Conservation (phyloP, 2,888 invertebrate species). For the Sinopyrophorus schimmeli region DNA sequence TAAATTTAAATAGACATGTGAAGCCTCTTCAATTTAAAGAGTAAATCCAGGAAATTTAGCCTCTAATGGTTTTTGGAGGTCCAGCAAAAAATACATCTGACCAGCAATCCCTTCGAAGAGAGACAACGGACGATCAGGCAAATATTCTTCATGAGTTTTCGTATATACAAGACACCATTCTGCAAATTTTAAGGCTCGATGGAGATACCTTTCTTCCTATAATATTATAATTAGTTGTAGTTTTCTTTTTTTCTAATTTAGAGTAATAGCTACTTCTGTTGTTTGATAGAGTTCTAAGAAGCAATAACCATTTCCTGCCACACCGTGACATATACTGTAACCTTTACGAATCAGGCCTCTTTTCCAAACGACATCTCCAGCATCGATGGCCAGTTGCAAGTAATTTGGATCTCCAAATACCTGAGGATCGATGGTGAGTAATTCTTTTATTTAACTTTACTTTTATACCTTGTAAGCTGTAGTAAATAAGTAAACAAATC, state of each 20-base stretch:
- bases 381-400: constrained; percentile 67
- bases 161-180: constrained; percentile 79
- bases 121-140: constrained; percentile 80
- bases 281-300: constrained; percentile 77
- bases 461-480: constrained; percentile 71
- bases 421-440: constrained; percentile 52
- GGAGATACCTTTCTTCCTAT: constrained; percentile 70
- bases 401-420: constrained; percentile 70
- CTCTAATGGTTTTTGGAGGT: constrained; percentile 64
- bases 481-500: constrained; percentile 73
- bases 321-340: constrained; percentile 87
- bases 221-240: constrained; percentile 33
- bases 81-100: constrained; percentile 73
- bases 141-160: constrained; percentile 66
- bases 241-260: neutral
- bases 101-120: constrained; percentile 84
- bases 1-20: constrained; percentile 36
- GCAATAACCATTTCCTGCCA: constrained; percentile 84
- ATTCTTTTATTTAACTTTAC: no score
- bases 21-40: constrained; percentile 35
- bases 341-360: constrained; percentile 82
- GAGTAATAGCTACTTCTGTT: constrained; percentile 63
- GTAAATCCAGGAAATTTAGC: constrained; percentile 76
- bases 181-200: constrained; percentile 77
- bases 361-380: constrained; percentile 79